Conservation (phyloP, 1,140 invertebrate species). For the Elymnias hypermnestra region DNA sequence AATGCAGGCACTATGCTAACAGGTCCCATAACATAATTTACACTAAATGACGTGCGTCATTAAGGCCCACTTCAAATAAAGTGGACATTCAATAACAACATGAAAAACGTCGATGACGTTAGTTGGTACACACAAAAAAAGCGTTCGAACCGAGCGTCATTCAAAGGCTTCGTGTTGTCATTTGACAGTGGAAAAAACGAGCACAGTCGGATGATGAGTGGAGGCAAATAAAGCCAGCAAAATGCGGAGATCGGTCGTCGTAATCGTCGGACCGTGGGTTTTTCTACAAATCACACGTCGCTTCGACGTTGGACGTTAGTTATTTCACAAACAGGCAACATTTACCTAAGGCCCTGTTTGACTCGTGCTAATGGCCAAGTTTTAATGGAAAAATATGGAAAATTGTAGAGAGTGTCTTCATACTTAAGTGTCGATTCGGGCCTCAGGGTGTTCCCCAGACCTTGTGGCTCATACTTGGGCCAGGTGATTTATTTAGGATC, state of each 20-base stretch:
- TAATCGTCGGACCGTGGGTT: constrained; percentile 42
- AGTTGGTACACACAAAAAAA: constrained; percentile 1
- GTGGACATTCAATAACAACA: constrained; percentile 7
- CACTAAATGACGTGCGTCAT: constrained; percentile 3
- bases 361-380: background rate
- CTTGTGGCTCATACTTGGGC: too few species aligned
- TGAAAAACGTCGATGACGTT: constrained; percentile 2
- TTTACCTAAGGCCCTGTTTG: constrained; percentile 5
- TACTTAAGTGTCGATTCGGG: too few species aligned
- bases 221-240: constrained; percentile 32
- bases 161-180: constrained; percentile 28
- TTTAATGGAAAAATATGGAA: constrained; percentile 1
- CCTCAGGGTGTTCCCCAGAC: too few species aligned
- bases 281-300: constrained; percentile 52
- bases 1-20: too few species aligned
- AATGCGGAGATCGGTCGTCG: constrained; percentile 25
- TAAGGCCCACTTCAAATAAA: background rate
- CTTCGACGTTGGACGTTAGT: constrained; percentile 8
- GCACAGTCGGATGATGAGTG: constrained; percentile 30
- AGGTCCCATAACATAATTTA: too few species aligned
- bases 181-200: constrained; percentile 35
- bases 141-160: constrained; percentile 27
- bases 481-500: too few species aligned
- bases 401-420: too few species aligned
- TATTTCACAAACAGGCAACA: constrained; percentile 15